Evolutionary conservation across 2,888 invertebrate species (phyloP), one percentile per base, ranked within the genome.

Genomic region (Rhagonycha lutea): DNA sequence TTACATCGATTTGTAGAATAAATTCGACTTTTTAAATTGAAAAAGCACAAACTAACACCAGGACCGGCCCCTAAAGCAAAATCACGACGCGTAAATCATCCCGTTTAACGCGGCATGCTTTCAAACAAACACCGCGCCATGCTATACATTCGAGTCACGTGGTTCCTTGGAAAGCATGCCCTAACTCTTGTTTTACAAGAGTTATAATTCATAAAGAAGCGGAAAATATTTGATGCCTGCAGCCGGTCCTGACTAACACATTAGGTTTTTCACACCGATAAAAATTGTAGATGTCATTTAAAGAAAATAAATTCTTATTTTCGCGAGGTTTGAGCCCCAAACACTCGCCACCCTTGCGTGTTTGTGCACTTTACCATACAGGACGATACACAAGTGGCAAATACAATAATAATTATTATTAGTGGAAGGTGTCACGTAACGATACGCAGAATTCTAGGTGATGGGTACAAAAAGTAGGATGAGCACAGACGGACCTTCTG

Each of bases 41-140:
- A 65, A 63, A 65, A 65, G 63, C 63, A 65, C 63, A 24, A 65
- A 65, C 63, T 65, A 65, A 65, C 63, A 65, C 26, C 47, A 47
- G 47, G 47, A 47, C 47, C 47, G 32, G 32, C 32, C 32, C 11
- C 32, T 32, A 32, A 32, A 32, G 32, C 32, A 32, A 28, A 28
- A 28, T 28, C 28, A 28, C 28, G 28, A 28, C 28, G 28, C 28
- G 9, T 28, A 28, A 28, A 28, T 28, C 1, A 28, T 28, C 2
- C 28, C 28, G 28, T 28, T 28, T 28, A 28, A 28, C 1, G 8
- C 2, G 9, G 28, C 9, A 28, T 9, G 28, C 8, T 28, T 28
- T 28, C 9, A 1, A 2, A 9, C 9, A 28, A 9, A 9, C 2
- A 28, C 0, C 28, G 8, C 28, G 8, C 2, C 28, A 7, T 9